These are phyloP conservation scores for Egretta garzetta DNA, from an alignment of 2,113 vertebrate genomes.

Conservation along the genomic window DNA sequence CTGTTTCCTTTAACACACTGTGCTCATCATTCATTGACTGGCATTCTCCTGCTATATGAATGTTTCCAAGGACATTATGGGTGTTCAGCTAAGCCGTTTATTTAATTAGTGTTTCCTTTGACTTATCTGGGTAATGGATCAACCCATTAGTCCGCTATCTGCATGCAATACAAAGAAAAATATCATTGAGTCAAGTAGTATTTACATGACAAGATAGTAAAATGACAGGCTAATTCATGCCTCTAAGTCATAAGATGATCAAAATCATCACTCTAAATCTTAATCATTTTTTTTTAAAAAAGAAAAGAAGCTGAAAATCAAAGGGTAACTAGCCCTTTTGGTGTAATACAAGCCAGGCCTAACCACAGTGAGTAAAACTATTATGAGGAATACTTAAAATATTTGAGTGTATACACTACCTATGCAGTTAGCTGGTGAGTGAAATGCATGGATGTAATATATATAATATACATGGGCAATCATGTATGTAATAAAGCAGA, in stretches of 20 bases:
- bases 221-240: neutral
- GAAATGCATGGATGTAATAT: neutral
- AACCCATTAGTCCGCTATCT: neutral
- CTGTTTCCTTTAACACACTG: neutral
- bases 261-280: neutral
- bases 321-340: neutral
- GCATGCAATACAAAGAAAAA: neutral
- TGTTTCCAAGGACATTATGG: neutral
- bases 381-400: neutral
- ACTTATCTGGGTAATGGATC: neutral
- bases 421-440: neutral
- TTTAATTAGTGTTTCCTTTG: neutral
- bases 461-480: neutral
- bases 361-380: neutral
- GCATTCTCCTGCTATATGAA: neutral
- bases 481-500: neutral
- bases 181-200: neutral
- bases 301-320: neutral
- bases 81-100: neutral
- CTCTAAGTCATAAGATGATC: neutral
- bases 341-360: neutral
- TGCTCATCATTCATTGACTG: neutral
- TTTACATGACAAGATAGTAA: neutral
- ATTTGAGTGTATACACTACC: neutral
- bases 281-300: neutral